Base-by-base conservation (phyloP, 1,140 invertebrate species). In the Armadillidium nasatum region DNA sequence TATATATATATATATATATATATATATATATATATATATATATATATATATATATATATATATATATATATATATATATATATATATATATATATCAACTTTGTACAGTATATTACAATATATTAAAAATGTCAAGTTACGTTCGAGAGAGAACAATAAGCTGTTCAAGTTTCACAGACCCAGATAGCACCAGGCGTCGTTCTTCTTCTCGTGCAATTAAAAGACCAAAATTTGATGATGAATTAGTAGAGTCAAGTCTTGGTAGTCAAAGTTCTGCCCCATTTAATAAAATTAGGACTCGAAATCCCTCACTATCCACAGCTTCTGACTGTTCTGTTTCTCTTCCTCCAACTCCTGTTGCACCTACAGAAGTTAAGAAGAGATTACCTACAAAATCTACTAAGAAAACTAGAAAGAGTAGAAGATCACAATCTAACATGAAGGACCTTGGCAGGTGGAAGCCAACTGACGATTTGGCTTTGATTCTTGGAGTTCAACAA, bases 391-490 rank as follows among this genome's bases (percentile, higher is more conserved):
- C 72, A 43, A 78, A 81, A 46, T 76, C 75, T 71, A 83, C 79
- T 83, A 83, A 82, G 82, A 80, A 75, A 13, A 80, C 76, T 68
- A 73, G 78, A 76, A 73, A 79, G 60, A 74, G 73, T 19, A 21
- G 54, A 54, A 76, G 76, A 10, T 77, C 72, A 19, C 71, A 78
- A 11, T 69, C 78, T 10, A 72, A 15, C 19, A 60, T 60, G 92
- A 95, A 87, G 81, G 94, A 96, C 87, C 86, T 97, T 11, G 95
- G 95, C 0, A 87, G 94, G 79, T 99, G 97, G 96, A 98, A 98
- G 85, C 94, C 96, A 15, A 92, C 93, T 44, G 97, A 99, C 88
- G 97, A 99, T 87, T 86, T 98, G 9, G 91, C 94, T 3, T 86
- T 99, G 0, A 95, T 99, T 77, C 91, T 94, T 81, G 94, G 94